A percentile compares a stretch with the other conserved stretches of the same genome.
Evolutionary conservation across 2,888 invertebrate species (phyloP).

Genomic region (Drosophila birchii): DNA sequence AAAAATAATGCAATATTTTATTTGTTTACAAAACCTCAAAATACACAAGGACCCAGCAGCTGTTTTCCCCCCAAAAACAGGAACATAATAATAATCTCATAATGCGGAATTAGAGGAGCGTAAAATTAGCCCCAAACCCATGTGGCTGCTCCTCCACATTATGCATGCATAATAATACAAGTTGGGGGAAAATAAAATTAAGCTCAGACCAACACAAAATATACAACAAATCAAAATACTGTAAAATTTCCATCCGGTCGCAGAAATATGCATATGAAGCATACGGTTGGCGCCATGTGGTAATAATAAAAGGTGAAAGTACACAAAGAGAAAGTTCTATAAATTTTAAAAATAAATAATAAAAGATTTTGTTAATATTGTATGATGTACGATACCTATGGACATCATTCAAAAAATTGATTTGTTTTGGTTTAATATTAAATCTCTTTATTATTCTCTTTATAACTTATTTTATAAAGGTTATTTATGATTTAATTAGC

Average conservation of each 20-base stretch:
- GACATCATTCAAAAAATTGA: too few species aligned
- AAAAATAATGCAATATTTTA: constrained; percentile 13
- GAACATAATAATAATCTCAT: constrained; percentile 47
- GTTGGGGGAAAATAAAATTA: constrained; percentile 56
- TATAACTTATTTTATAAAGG: too few species aligned
- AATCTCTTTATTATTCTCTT: too few species aligned
- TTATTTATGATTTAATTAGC: too few species aligned
- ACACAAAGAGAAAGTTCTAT: not conserved
- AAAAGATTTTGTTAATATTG: not conserved
- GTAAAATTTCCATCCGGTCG: constrained; percentile 48
- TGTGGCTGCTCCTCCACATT: constrained; percentile 1
- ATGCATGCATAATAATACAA: constrained; percentile 30
- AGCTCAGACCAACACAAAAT: constrained; percentile 38
- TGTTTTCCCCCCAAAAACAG: constrained; percentile 18
- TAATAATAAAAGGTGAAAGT: constrained; percentile 19
- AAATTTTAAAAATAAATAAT: not conserved
- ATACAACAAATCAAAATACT: constrained; percentile 45
- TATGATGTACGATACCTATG: too few species aligned
- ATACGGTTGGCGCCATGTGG: constrained; percentile 49
- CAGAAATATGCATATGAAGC: constrained; percentile 52
- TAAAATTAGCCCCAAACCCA: constrained; percentile 62
- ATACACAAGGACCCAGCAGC: not conserved
- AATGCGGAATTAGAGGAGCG: constrained; percentile 66
- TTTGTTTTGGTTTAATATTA: too few species aligned
- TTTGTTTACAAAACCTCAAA: constrained; percentile 14